A percentile compares a stretch with the other conserved stretches of the same genome.
Conservation (phyloP, 2,797 vertebrate species). For the Hyperoplus immaculatus region DNA sequence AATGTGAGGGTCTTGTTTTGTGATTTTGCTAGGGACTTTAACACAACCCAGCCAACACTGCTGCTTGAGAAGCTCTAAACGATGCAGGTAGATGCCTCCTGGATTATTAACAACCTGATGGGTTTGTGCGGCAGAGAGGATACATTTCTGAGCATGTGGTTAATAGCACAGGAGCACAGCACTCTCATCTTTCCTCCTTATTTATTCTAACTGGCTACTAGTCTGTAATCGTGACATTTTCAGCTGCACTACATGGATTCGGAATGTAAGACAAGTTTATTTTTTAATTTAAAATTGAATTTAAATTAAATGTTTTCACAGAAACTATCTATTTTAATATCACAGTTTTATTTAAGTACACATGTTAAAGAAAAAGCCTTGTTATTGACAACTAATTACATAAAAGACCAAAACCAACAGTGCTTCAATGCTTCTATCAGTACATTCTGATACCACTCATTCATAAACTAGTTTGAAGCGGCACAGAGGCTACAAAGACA, state of each 20-base stretch:
- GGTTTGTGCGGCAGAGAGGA: no score
- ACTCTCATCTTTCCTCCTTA: not conserved
- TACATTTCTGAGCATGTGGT: no score
- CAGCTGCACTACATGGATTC: not conserved
- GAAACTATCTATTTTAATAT: no score
- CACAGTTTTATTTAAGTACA: not conserved
- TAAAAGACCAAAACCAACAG: no score
- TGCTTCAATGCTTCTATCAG: not conserved
- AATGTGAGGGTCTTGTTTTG: no score
- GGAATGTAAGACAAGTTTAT: not conserved
- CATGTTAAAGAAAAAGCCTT: not conserved
- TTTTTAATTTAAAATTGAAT: not conserved
- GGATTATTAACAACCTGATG: no score
- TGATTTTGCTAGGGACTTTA: no score
- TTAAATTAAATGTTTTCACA: not conserved
- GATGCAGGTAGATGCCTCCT: no score
- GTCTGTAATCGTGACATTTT: not conserved
- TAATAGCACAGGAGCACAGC: no score
- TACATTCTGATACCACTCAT: not conserved
- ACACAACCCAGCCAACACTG: no score
- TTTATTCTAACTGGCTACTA: not conserved
- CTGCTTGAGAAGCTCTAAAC: no score
- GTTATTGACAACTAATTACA: not conserved
- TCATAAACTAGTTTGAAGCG: not conserved
- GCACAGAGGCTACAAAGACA: not conserved